These are phyloP conservation scores for Nothocercus julius DNA, from an alignment of 2,113 vertebrate species.

Conservation along the genomic window DNA sequence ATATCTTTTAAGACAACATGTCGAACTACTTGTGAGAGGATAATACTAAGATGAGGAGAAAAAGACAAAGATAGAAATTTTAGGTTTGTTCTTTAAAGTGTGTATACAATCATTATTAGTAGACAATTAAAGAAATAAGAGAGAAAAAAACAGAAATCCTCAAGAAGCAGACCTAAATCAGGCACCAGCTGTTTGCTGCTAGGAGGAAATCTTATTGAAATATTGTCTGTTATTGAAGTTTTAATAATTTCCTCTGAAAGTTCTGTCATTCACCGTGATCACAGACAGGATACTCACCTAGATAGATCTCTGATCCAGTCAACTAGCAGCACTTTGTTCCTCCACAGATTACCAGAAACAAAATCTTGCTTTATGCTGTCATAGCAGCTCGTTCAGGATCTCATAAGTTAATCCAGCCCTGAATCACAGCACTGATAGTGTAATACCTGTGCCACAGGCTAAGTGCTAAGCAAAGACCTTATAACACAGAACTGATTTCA, in stretches of 20 bases:
- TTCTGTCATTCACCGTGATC: not conserved
- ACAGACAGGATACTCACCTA: not conserved
- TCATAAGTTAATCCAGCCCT: conserved; percentile 24
- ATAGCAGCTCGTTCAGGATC: conserved; percentile 6
- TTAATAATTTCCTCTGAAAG: not conserved
- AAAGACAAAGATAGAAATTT: not conserved
- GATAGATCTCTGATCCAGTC: not conserved
- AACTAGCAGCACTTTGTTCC: not conserved
- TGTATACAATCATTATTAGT: not conserved
- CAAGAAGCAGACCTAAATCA: not conserved
- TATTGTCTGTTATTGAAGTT: not conserved
- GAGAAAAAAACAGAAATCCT: not conserved
- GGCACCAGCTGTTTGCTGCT: not conserved
- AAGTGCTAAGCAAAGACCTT: not conserved
- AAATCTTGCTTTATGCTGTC: not conserved
- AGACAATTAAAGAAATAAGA: not conserved
- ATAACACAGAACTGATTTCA: conserved; percentile 12
- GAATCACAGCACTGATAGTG: not conserved
- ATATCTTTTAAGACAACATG: not conserved
- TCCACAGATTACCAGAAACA: not conserved
- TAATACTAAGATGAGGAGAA: not conserved
- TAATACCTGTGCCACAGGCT: conserved; percentile 17
- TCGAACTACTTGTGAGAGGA: not conserved
- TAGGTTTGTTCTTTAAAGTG: not conserved
- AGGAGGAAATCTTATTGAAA: not conserved